Percentiles rank a stretch among this genome's conserved stretches.
phyloP scores from a whole-genome alignment of 2,113 vertebrate species.

The Paratilapia polleni region DNA sequence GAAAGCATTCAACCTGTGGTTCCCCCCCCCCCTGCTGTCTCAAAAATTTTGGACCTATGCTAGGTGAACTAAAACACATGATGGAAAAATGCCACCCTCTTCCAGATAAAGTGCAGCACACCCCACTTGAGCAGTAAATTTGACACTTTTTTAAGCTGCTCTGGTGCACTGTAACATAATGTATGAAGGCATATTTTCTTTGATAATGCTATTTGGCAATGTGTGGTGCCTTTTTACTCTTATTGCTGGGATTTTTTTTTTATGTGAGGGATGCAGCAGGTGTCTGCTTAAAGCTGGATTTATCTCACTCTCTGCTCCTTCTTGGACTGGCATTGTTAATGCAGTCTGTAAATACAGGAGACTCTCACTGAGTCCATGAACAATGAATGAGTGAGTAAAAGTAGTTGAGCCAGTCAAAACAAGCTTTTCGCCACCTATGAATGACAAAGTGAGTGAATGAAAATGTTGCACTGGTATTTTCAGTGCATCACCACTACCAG shows the following conservation, averaged over 20 bases:
- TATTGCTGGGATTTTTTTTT: background rate
- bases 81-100: no score
- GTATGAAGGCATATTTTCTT: background rate
- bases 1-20: background rate
- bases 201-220: background rate
- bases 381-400: background rate
- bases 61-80: background rate
- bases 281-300: background rate
- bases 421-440: constrained; percentile 14
- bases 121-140: background rate
- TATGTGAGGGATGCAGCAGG: constrained; percentile 2
- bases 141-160: background rate
- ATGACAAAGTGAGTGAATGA: constrained; percentile 34
- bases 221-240: background rate
- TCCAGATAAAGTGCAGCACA: background rate
- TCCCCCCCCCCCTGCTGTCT: accelerated
- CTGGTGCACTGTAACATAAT: background rate
- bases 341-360: background rate
- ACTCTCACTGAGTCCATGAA: background rate
- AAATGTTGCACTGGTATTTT: constrained; percentile 34
- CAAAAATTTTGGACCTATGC: background rate
- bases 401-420: constrained; percentile 1
- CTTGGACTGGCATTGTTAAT: background rate
- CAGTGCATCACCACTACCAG: constrained; percentile 46
- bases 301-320: background rate